Evolutionary conservation across 1,140 invertebrate genomes (phyloP).

Genomic region (Meteorus sp.): DNA sequence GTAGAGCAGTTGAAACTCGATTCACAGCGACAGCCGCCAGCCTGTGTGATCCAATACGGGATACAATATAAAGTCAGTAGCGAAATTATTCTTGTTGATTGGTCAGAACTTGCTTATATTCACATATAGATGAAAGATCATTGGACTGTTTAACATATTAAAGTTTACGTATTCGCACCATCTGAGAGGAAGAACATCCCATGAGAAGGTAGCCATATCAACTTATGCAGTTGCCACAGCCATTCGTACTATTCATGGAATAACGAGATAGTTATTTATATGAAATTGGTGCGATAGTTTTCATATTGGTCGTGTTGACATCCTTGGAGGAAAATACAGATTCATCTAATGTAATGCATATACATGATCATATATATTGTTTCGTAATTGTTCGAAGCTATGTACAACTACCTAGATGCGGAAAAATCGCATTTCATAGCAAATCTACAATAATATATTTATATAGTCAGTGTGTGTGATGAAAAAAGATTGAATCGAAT

Average conservation of each 20-base stretch:
- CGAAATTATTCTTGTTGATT: too few species aligned
- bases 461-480: not conserved
- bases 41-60: too few species aligned
- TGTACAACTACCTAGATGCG: not conserved
- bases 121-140: not conserved
- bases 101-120: too few species aligned
- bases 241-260: constrained; percentile 17
- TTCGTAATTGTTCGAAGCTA: not conserved
- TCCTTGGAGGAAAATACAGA: not conserved
- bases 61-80: too few species aligned
- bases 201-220: constrained; percentile 18
- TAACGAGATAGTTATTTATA: constrained; percentile 19
- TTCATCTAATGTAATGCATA: not conserved
- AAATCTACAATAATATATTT: not conserved
- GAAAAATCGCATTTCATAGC: not conserved
- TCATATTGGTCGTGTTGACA: not conserved
- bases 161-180: too few species aligned
- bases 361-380: not conserved
- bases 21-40: too few species aligned
- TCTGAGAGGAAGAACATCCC: not conserved
- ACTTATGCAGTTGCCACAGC: constrained; percentile 5
- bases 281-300: not conserved
- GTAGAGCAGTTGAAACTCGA: too few species aligned
- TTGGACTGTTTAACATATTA: not conserved
- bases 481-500: not conserved